These are phyloP conservation scores for Peromyscus polionotus DNA, from an alignment of 2,113 vertebrate species.

Conservation along the genomic window DNA sequence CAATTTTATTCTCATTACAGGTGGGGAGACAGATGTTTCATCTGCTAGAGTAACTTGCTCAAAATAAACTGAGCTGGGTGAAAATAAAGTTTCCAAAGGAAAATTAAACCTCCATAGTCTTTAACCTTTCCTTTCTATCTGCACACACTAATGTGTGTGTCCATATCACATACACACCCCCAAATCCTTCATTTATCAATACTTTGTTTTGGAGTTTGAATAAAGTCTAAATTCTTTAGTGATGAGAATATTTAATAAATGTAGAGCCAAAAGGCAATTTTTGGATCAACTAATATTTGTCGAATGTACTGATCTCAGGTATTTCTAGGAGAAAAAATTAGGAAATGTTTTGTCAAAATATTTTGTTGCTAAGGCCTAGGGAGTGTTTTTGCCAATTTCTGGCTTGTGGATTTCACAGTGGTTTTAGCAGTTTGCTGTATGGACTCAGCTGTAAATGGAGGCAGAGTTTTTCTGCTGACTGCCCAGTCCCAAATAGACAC, in stretches of 20 bases:
- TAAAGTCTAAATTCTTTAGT: not conserved
- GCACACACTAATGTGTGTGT: not conserved
- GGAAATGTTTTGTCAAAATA: not conserved
- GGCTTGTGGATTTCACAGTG: not conserved
- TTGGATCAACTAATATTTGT: not conserved
- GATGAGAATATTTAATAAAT: not conserved
- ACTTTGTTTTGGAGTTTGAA: not conserved
- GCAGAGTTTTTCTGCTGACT: too few relatives aligned
- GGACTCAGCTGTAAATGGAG: too few relatives aligned
- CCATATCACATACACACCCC: too few relatives aligned
- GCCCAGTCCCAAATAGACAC: too few relatives aligned
- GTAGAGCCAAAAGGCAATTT: not conserved
- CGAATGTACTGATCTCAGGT: not conserved
- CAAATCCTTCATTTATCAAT: not conserved
- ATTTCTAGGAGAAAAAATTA: not conserved
- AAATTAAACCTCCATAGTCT: not conserved
- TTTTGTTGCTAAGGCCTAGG: not conserved
- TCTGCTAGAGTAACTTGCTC: not conserved
- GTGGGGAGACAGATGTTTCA: not conserved
- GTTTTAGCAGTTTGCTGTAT: not conserved
- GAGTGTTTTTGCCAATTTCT: not conserved
- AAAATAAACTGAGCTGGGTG: not conserved
- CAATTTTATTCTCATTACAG: constrained; percentile 19
- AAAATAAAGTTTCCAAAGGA: constrained; percentile 1
- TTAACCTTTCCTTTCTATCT: not conserved